Conservation (phyloP, 2,888 invertebrate genomes). For the Dasypolia templi region DNA sequence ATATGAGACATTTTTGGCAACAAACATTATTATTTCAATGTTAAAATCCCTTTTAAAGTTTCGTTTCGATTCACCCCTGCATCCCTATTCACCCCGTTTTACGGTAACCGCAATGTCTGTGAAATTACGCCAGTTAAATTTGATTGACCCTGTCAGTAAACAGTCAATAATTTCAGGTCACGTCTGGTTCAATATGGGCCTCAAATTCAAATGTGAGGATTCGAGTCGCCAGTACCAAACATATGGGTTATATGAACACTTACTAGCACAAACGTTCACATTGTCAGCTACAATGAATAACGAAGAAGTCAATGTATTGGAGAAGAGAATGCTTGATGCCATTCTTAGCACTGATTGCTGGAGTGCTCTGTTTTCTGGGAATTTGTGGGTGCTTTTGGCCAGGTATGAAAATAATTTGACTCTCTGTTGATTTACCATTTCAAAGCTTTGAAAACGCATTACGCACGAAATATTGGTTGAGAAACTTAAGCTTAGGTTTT, state of each 20-base stretch:
- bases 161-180: slow-evolving; percentile 75
- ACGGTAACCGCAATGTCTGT: background rate
- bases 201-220: slow-evolving; percentile 68
- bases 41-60: too few relatives aligned
- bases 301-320: slow-evolving; percentile 74
- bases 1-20: too few relatives aligned
- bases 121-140: background rate
- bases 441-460: background rate
- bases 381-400: slow-evolving; percentile 80
- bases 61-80: too few relatives aligned
- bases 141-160: background rate
- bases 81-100: too few relatives aligned
- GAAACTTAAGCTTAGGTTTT: background rate
- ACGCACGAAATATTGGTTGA: background rate
- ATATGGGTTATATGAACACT: slow-evolving; percentile 76
- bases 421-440: background rate
- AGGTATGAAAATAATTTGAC: slow-evolving; percentile 70
- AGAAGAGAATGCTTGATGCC: slow-evolving; percentile 75
- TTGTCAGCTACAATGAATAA: slow-evolving; percentile 70
- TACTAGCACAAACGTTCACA: slow-evolving; percentile 72
- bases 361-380: slow-evolving; percentile 79
- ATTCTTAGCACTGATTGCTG: slow-evolving; percentile 75
- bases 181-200: slow-evolving; percentile 75
- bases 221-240: slow-evolving; percentile 45
- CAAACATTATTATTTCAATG: too few relatives aligned